A percentile compares a stretch with the other conserved stretches of the same genome.
phyloP scores from a whole-genome alignment of 1,140 invertebrate genomes.

The Parapsyche elsis region DNA sequence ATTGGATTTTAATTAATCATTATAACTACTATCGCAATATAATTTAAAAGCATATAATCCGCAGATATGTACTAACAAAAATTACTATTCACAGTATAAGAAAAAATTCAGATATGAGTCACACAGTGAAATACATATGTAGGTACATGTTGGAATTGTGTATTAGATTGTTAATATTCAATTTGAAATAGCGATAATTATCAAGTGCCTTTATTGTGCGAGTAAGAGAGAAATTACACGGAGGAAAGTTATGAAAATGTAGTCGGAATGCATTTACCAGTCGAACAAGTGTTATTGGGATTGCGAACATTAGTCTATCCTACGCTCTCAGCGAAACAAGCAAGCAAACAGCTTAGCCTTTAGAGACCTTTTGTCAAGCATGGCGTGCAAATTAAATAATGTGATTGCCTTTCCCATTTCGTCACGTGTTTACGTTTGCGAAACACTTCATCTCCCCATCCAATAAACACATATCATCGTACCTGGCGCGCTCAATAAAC shows the following conservation, averaged over 20 bases:
- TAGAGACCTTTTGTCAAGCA: constrained; percentile 47
- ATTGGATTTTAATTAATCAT: no score
- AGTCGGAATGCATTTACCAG: constrained; percentile 21
- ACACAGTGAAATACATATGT: no score
- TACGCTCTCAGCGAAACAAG: constrained; percentile 26
- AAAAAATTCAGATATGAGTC: no score
- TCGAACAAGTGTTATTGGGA: constrained; percentile 37
- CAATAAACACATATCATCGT: constrained; percentile 21
- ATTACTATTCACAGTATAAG: no score
- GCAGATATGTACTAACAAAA: no score
- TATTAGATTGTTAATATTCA: no score
- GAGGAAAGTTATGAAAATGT: constrained; percentile 18
- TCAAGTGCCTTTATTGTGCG: not conserved
- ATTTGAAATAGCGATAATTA: no score
- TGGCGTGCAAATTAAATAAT: constrained; percentile 49
- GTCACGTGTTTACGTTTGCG: constrained; percentile 37
- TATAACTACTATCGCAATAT: no score
- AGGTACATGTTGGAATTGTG: no score
- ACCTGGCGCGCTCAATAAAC: not conserved
- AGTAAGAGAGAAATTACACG: constrained; percentile 8
- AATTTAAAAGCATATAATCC: no score
- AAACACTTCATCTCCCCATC: constrained; percentile 23
- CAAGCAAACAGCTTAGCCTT: constrained; percentile 45
- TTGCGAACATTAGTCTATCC: constrained; percentile 34
- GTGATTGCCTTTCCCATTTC: constrained; percentile 52